phyloP scores from a whole-genome alignment of 1,140 invertebrate genomes.

The Bombus difficillimus region DNA sequence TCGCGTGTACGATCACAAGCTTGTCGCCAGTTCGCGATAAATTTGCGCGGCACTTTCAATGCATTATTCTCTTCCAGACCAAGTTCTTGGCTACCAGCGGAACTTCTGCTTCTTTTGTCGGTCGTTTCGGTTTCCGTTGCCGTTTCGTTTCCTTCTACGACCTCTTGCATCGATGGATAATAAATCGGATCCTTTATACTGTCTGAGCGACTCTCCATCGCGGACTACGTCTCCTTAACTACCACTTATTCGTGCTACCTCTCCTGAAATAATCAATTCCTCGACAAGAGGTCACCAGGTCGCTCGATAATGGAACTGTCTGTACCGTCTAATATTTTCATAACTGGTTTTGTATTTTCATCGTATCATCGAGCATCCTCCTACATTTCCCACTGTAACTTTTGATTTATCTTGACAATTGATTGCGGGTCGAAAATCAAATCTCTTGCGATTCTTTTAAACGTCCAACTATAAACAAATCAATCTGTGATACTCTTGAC shows the following conservation, averaged over 20 bases:
- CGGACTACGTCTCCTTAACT: conserved; percentile 54
- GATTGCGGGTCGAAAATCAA: not conserved
- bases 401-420: not conserved
- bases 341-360: not conserved
- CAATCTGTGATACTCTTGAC: not conserved
- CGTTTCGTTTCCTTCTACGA: conserved; percentile 11
- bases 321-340: not conserved
- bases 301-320: conserved; percentile 66
- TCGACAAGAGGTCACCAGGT: conserved; percentile 65
- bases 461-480: not conserved
- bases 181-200: conserved; percentile 71
- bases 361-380: not conserved
- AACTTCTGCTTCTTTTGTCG: conserved; percentile 61
- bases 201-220: conserved; percentile 67
- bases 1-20: conserved; percentile 88
- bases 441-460: not conserved
- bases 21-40: conserved; percentile 87
- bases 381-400: not conserved
- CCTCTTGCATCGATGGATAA: conserved; percentile 59
- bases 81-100: conserved; percentile 68
- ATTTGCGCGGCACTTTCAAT: conserved; percentile 86
- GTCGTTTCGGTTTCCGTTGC: not conserved
- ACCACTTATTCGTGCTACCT: conserved; percentile 31
- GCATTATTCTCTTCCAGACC: conserved; percentile 75
- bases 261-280: conserved; percentile 70